Evolutionary conservation across 2,113 vertebrate species (phyloP), one percentile per base, ranked within the genome.

Genomic region (Microtus pennsylvanicus): DNA sequence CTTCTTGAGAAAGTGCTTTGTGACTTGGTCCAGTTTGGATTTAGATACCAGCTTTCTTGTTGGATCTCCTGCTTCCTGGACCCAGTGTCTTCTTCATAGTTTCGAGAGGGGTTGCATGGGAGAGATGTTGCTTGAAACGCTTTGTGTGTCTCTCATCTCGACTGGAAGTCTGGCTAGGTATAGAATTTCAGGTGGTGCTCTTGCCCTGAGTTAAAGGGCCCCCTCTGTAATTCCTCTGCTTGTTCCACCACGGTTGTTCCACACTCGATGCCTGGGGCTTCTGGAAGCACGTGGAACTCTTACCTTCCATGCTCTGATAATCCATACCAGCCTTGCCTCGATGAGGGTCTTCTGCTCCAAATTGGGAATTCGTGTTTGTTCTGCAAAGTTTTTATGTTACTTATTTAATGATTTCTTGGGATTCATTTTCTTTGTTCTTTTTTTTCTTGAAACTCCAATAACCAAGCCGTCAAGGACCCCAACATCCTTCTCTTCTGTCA

Each of bases 401-500:
- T 94, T 45, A 9, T 91, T 76, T 94, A 26, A 67, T 58, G 26
- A 61, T 89, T 89, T 91, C 21, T 67, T 88, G 35, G 45, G 26
- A 63, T 93, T 10, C 10, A 2, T 85, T 77, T 88, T 30, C 22
- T 89, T 74, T 89, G 21, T 74, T 85, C 85, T 95, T 77, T 93
- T 63, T 63, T 89, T 82, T 90, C 50, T 85, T 94, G 38, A 26
- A 90, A 52, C 28, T 16, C 28, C 38, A 67, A 2, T 26, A 47
- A 91, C 42, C 52, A 38, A 42, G 21, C 19, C 9, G 0, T 61
- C 24, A 7, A 81, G 30, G 75, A 13, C 5, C 63, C 58, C 50
- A 14, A 45, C 63, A 14, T 26, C n/a, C 86, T 87, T 58, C 58
- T 58, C 58, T 42, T 91, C 35, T 38, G 35, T 45, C 28, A 3